These are phyloP conservation scores for Drosophila yakuba DNA, from an alignment of 1,140 invertebrate species.

Conservation along the genomic window DNA sequence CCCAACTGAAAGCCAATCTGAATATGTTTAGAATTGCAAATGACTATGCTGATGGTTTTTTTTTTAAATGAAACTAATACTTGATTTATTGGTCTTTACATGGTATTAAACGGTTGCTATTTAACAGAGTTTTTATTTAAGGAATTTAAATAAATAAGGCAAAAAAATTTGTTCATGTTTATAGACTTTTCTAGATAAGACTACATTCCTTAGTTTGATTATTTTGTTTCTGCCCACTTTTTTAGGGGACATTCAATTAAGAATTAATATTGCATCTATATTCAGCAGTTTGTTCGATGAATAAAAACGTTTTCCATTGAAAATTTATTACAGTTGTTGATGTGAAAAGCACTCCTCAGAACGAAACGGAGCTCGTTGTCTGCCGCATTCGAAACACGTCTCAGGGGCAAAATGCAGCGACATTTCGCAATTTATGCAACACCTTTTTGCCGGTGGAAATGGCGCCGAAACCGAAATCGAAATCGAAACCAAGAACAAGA, in stretches of 20 bases:
- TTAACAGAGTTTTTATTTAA: background rate
- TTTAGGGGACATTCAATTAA: background rate
- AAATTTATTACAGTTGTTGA: background rate
- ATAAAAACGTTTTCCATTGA: background rate
- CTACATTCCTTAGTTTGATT: background rate
- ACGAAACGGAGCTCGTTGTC: slow-evolving; percentile 2
- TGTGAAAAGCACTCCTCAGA: background rate
- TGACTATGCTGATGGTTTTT: slow-evolving; percentile 12
- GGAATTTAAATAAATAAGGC: too few species aligned
- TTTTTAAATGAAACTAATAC: slow-evolving; percentile 14
- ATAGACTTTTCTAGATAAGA: too few species aligned
- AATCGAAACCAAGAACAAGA: background rate
- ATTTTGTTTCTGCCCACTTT: background rate
- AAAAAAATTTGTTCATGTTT: too few species aligned
- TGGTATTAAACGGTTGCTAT: background rate
- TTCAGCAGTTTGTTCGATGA: too few species aligned
- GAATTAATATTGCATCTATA: background rate
- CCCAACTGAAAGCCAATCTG: slow-evolving; percentile 7
- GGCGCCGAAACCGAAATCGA: slow-evolving; percentile 3
- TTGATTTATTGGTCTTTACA: slow-evolving; percentile 8
- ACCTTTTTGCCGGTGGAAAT: slow-evolving; percentile 24
- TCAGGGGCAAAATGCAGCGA: slow-evolving; percentile 34
- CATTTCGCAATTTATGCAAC: slow-evolving; percentile 48
- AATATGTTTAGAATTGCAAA: slow-evolving; percentile 28
- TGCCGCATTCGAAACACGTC: slow-evolving; percentile 28